A percentile compares a stretch with the other conserved stretches of the same genome.
These are phyloP conservation scores for Leptothorax acervorum DNA, from an alignment of 2,888 invertebrate genomes.

Conservation along the genomic window DNA sequence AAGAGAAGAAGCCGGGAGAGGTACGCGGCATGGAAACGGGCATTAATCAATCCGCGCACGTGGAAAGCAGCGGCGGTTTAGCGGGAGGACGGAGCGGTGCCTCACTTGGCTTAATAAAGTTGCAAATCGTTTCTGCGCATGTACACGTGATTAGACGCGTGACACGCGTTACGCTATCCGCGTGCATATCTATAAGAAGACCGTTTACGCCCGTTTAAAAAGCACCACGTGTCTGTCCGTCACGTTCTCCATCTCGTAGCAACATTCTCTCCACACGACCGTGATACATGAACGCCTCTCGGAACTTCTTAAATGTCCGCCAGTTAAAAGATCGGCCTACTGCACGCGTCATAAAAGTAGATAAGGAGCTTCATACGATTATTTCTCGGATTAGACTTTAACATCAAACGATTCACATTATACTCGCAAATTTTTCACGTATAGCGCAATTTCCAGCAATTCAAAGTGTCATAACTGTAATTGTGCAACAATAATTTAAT, in stretches of 20 bases:
- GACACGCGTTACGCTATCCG: conserved; percentile 51
- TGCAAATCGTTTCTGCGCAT: conserved; percentile 48
- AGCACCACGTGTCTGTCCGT: conserved; percentile 33
- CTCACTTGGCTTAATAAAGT: conserved; percentile 65
- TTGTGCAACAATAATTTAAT: background rate
- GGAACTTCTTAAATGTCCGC: conserved; percentile 1
- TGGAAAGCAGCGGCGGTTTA: conserved; percentile 70
- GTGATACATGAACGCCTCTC: conserved; percentile 13
- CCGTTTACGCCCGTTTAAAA: conserved; percentile 39
- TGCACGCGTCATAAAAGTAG: background rate
- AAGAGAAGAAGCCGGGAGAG: conserved; percentile 48
- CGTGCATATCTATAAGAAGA: conserved; percentile 43
- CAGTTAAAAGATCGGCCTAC: conserved; percentile 8
- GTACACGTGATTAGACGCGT: conserved; percentile 52
- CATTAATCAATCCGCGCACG: conserved; percentile 77
- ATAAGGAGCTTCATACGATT: background rate
- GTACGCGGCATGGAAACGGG: conserved; percentile 70
- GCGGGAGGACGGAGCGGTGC: conserved; percentile 51
- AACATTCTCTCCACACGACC: background rate
- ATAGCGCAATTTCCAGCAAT: background rate
- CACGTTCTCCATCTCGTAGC: conserved; percentile 24
- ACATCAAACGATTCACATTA: background rate
- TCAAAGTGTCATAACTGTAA: background rate
- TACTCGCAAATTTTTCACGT: background rate
- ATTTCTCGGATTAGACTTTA: background rate